phyloP scores from a whole-genome alignment of 2,797 vertebrate genomes.

The Sylvia borin region DNA sequence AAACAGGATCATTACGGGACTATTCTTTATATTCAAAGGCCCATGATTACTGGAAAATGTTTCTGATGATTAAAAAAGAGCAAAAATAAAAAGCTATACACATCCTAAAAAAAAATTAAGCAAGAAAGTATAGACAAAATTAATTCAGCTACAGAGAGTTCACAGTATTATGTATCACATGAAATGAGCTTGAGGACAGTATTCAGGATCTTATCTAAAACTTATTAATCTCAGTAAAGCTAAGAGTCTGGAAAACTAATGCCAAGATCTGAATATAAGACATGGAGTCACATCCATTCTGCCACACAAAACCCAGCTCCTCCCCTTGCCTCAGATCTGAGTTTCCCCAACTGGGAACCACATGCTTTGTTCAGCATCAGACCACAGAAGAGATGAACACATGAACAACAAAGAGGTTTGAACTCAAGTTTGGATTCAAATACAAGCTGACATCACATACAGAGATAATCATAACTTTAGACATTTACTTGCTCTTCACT shows the following conservation, averaged over 20 bases:
- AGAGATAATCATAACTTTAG: neutral
- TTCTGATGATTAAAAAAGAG: neutral
- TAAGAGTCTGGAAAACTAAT: neutral
- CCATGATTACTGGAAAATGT: neutral
- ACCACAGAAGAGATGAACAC: neutral
- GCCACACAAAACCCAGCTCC: neutral
- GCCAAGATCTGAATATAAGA: neutral
- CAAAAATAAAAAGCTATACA: neutral
- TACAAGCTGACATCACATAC: neutral
- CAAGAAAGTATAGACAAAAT: neutral
- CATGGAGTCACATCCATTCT: neutral
- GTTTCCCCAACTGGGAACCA: neutral
- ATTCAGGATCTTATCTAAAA: neutral
- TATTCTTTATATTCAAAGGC: neutral
- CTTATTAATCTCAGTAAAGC: neutral
- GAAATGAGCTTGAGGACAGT: neutral
- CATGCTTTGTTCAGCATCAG: neutral
- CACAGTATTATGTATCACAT: neutral
- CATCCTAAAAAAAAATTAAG: neutral
- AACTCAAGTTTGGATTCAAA: neutral
- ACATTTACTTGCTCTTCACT: neutral
- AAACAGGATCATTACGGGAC: neutral
- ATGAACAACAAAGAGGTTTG: neutral
- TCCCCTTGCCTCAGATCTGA: neutral
- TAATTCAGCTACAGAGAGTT: neutral